These are phyloP conservation scores for Aurelia aurita complex sp. Pacific DNA, from an alignment of 30 jellyfish, hydroid and myxozoan species.

Conservation along the genomic window DNA sequence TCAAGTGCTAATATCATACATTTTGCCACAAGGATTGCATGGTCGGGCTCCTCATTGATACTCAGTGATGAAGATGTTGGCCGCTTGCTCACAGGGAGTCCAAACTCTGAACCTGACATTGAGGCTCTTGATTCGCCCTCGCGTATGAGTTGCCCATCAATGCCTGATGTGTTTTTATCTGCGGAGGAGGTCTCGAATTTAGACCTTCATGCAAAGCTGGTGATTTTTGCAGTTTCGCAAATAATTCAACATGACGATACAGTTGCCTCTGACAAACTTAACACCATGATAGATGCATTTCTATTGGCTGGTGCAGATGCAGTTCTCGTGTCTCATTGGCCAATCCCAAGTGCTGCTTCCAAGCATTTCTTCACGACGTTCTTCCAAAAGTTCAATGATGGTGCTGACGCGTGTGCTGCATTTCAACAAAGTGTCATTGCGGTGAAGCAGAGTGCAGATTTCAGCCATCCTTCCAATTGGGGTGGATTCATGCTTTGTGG, in stretches of 20 bases:
- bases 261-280: conserved; percentile 68
- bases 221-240: conserved; percentile 79
- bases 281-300: conserved; percentile 68
- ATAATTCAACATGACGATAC: conserved; percentile 39
- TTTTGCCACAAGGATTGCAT: conserved; percentile 81
- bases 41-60: conserved; percentile 77
- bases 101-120: conserved; percentile 74
- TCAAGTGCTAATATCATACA: conserved; percentile 76
- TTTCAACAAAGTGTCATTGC: conserved; percentile 62
- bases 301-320: conserved; percentile 91
- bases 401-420: conserved; percentile 65
- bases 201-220: conserved; percentile 66
- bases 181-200: conserved; percentile 60
- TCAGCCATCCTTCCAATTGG: conserved; percentile 89
- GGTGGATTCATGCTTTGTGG: conserved; percentile 92
- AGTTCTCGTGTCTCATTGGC: conserved; percentile 88
- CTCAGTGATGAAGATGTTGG: conserved; percentile 83
- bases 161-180: conserved; percentile 64
- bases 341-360: conserved; percentile 67
- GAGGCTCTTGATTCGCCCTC: conserved; percentile 70
- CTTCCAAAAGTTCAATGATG: conserved; percentile 61
- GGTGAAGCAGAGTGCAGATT: conserved; percentile 59
- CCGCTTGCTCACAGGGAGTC: conserved; percentile 47
- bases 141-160: conserved; percentile 65
- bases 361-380: conserved; percentile 63